phyloP scores from a whole-genome alignment of 2,888 invertebrate genomes.

The Notodonta dromedarius region DNA sequence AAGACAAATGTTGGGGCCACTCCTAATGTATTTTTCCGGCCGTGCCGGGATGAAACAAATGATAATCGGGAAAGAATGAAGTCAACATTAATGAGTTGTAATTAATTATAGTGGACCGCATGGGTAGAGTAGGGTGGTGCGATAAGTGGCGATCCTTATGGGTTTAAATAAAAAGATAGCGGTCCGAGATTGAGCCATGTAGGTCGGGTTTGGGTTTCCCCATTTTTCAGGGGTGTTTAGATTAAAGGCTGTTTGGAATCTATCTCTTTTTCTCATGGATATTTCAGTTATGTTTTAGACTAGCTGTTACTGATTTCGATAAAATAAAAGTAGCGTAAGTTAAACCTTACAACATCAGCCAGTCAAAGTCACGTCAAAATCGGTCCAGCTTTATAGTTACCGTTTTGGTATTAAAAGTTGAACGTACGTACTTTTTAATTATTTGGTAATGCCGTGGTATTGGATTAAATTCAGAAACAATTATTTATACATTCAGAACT shows the following conservation, averaged over 20 bases:
- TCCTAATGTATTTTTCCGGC: conserved; percentile 80
- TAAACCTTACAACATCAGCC: too few relatives aligned
- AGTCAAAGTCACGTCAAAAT: too few relatives aligned
- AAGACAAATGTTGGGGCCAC: conserved; percentile 77
- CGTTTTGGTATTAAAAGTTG: too few relatives aligned
- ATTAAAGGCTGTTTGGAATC: neutral
- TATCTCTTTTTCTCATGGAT: neutral
- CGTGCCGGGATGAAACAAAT: conserved; percentile 77
- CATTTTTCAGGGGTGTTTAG: conserved; percentile 7
- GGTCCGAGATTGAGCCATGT: conserved; percentile 26
- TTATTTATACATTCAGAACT: too few relatives aligned
- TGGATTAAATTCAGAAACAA: too few relatives aligned
- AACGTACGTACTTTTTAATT: too few relatives aligned
- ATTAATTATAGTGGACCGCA: conserved; percentile 67
- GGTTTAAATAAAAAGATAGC: conserved; percentile 19
- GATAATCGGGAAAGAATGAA: conserved; percentile 83
- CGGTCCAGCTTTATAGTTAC: too few relatives aligned
- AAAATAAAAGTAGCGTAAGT: too few relatives aligned
- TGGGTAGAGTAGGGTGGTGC: conserved; percentile 32
- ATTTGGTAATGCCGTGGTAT: too few relatives aligned
- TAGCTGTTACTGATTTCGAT: too few relatives aligned
- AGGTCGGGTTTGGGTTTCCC: neutral
- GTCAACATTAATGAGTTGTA: conserved; percentile 74
- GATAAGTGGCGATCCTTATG: conserved; percentile 24
- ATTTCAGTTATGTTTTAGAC: neutral